A percentile compares a stretch with the other conserved stretches of the same genome.
These are phyloP conservation scores for Embidobia sp. DNA, from an alignment of 2,888 invertebrate genomes.

Conservation along the genomic window DNA sequence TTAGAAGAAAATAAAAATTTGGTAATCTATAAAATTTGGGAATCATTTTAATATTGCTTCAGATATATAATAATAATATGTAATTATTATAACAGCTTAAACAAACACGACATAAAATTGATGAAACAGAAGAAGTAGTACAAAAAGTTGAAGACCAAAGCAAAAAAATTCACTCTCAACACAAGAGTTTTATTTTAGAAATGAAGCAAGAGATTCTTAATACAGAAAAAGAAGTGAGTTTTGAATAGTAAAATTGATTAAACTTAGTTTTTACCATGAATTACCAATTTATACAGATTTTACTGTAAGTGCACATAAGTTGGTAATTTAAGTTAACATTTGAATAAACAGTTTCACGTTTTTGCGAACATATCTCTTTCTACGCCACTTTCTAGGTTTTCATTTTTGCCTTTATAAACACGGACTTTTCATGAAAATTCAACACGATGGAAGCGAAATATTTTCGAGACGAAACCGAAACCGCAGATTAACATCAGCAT, in stretches of 20 bases:
- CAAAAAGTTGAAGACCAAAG: constrained; percentile 67
- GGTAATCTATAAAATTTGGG: constrained; percentile 10
- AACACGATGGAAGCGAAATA: too few relatives aligned
- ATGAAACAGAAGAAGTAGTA: constrained; percentile 65
- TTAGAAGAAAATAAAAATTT: constrained; percentile 30
- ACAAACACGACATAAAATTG: constrained; percentile 12
- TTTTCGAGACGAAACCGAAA: constrained; percentile 5
- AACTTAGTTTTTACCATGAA: too few relatives aligned
- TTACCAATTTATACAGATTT: too few relatives aligned
- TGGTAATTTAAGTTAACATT: too few relatives aligned
- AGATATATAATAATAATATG: background rate
- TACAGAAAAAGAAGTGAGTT: constrained; percentile 72
- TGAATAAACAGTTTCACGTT: too few relatives aligned
- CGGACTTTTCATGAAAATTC: too few relatives aligned
- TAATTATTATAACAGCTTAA: constrained; percentile 7
- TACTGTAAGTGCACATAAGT: too few relatives aligned
- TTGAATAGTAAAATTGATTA: background rate
- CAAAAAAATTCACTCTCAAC: constrained; percentile 61
- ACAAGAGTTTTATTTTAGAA: constrained; percentile 68
- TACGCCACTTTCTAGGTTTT: too few relatives aligned
- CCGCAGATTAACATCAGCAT: background rate
- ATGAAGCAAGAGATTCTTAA: constrained; percentile 71
- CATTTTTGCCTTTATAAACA: too few relatives aligned
- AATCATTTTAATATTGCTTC: background rate
- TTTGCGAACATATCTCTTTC: too few relatives aligned